Evolutionary conservation across 2,888 invertebrate genomes (phyloP).

Genomic region (Andrena minutula): DNA sequence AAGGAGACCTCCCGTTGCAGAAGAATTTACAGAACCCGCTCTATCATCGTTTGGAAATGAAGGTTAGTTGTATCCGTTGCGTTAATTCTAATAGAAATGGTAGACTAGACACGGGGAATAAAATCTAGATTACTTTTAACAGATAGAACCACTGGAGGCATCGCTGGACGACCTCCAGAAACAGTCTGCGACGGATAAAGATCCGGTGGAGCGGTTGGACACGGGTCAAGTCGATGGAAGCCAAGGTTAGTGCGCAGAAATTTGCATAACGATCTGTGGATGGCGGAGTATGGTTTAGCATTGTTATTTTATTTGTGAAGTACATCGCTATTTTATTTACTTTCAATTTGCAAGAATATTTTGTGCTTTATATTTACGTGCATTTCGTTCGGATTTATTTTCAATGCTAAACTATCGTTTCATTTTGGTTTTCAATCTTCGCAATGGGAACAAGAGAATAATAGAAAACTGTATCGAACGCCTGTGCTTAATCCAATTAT

Average conservation of each 20-base stretch:
- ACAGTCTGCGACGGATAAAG: slow-evolving; percentile 69
- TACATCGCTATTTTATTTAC: slow-evolving; percentile 20
- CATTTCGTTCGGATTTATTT: background rate
- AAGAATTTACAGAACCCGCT: slow-evolving; percentile 75
- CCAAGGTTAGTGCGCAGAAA: slow-evolving; percentile 74
- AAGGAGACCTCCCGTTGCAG: slow-evolving; percentile 69
- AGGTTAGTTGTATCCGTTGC: slow-evolving; percentile 69
- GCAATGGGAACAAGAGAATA: slow-evolving; percentile 1
- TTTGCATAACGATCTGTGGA: slow-evolving; percentile 9
- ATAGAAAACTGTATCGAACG: background rate
- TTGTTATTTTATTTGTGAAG: slow-evolving; percentile 15
- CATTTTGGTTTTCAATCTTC: background rate
- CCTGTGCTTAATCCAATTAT: background rate
- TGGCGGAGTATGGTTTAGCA: background rate
- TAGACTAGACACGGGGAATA: background rate
- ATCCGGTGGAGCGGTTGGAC: slow-evolving; percentile 76
- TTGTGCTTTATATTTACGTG: slow-evolving; percentile 12
- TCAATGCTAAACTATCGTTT: background rate
- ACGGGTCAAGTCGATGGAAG: slow-evolving; percentile 75
- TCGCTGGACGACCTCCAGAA: slow-evolving; percentile 76
- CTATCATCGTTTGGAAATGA: slow-evolving; percentile 81
- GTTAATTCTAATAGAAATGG: background rate
- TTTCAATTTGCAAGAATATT: slow-evolving; percentile 21
- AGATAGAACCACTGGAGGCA: slow-evolving; percentile 81
- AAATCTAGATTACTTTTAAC: background rate